Evolutionary conservation across 2,888 invertebrate species (phyloP).

Genomic region (Stratiomys singularior): DNA sequence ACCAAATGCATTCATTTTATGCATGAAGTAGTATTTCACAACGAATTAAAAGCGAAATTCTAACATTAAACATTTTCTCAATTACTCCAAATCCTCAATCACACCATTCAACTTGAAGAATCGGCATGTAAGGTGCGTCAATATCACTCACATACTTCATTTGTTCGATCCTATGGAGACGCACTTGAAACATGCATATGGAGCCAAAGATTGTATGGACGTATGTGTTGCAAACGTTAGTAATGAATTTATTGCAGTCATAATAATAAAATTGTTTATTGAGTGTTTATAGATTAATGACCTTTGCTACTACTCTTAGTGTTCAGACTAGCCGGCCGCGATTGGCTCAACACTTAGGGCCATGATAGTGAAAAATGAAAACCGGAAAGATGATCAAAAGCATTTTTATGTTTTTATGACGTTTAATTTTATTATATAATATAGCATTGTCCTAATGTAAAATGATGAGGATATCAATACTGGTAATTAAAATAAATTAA

Average conservation of each 20-base stretch:
- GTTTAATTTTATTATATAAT: not conserved
- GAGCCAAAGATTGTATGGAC: not conserved
- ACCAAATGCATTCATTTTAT: not conserved
- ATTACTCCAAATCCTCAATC: too few relatives aligned
- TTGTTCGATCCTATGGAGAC: too few relatives aligned
- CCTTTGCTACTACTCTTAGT: conserved; percentile 37
- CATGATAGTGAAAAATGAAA: not conserved
- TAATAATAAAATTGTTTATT: conserved; percentile 54
- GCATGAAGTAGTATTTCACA: not conserved
- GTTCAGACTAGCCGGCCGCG: not conserved
- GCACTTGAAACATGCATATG: not conserved
- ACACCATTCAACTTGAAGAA: too few relatives aligned
- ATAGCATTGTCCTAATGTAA: too few relatives aligned
- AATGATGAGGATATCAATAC: too few relatives aligned
- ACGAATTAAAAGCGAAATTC: not conserved
- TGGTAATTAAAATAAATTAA: too few relatives aligned
- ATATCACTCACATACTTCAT: too few relatives aligned
- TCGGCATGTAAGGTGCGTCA: too few relatives aligned
- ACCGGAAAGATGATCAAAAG: not conserved
- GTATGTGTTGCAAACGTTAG: conserved; percentile 44
- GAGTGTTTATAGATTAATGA: conserved; percentile 55
- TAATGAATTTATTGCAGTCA: conserved; percentile 54
- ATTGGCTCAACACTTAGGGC: not conserved
- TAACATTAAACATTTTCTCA: not conserved
- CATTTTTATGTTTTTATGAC: not conserved